These are phyloP conservation scores for Drosophila navojoa DNA, from an alignment of 1,140 invertebrate species.

Conservation along the genomic window DNA sequence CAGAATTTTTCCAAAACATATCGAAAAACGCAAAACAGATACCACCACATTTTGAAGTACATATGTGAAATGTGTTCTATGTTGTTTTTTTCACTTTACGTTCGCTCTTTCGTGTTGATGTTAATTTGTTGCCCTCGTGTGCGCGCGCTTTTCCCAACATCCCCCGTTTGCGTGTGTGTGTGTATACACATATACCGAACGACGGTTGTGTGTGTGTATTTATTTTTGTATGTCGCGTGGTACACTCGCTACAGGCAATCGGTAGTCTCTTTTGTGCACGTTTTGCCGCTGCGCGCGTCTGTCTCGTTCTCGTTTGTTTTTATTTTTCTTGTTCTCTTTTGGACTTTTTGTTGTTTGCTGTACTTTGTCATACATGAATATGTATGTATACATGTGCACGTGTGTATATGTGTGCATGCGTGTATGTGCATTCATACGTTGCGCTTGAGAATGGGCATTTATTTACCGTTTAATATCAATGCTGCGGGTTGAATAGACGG, in stretches of 20 bases:
- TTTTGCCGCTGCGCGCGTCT: conserved; percentile 71
- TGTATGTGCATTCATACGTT: conserved; percentile 47
- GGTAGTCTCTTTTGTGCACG: conserved; percentile 58
- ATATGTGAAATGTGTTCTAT: conserved; percentile 46
- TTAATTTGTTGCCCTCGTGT: conserved; percentile 67
- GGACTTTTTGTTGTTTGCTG: conserved; percentile 81
- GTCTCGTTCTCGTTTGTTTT: conserved; percentile 71
- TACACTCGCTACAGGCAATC: conserved; percentile 59
- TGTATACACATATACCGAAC: conserved; percentile 13
- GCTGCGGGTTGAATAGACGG: conserved; percentile 9
- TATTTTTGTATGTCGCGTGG: conserved; percentile 44
- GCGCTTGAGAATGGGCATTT: conserved; percentile 49
- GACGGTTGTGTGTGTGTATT: conserved; percentile 39
- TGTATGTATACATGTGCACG: conserved; percentile 10
- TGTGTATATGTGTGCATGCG: conserved; percentile 8
- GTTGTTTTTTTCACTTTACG: conserved; percentile 45
- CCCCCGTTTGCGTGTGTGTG: conserved; percentile 27
- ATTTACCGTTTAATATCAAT: conserved; percentile 37
- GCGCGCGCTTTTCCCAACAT: conserved; percentile 75
- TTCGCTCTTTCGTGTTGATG: conserved; percentile 38
- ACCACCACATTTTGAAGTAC: conserved; percentile 18
- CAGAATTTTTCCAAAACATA: conserved; percentile 74
- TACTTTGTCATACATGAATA: conserved; percentile 67
- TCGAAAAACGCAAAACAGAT: conserved; percentile 1
- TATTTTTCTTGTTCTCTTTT: conserved; percentile 79